Evolutionary conservation across 2,888 invertebrate genomes (phyloP), one percentile per base, ranked within the genome.

Genomic region (Pomacea canaliculata): DNA sequence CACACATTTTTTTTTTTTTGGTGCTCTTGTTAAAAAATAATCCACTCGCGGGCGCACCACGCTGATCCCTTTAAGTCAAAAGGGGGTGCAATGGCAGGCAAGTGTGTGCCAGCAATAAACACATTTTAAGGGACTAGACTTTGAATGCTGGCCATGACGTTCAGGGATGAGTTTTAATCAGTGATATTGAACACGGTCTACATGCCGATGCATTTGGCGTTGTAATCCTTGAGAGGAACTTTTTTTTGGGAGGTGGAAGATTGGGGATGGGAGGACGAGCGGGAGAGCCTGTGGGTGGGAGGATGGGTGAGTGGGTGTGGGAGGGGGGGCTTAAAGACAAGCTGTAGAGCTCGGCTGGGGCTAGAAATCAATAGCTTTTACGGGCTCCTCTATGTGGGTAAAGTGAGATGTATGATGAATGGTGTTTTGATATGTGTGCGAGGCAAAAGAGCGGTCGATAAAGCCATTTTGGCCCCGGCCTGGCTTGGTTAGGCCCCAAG

Each of bases 341-440:
- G 51, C 51, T 16, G 51, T 13, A 56, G 51, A 56, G 8, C 51
- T 56, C 8, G 10, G 51, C 51, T 37, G 51, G 51, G 8, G 51
- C 10, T 10, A 56, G 51, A 63, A 63, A 63, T 63, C 63, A 63
- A 63, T 63, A 63, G 27, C 63, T 63, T 63, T 63, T 63, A 27
- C 51, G 51, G 51, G 51, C 51, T 56, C 51, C 63, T 63, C 16
- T 27, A 63, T n/a, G n/a, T 63, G 63, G 63, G 63, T 63, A 63
- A 59, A 70, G 51, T n/a, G n/a, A 70, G 48, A 71, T 59, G 71
- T 60, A 71, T 63, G 71, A 71, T 71, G 71, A 71, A 71, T 71
- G 71, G 48, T 71, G 71, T 71, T 71, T 60, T 71, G 71, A 71
- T 71, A 71, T 62, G 71, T 71, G 71, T 23, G 71, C 48, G 46